These are phyloP conservation scores for Poecilia latipinna DNA, from an alignment of 2,113 vertebrate species.

Conservation along the genomic window DNA sequence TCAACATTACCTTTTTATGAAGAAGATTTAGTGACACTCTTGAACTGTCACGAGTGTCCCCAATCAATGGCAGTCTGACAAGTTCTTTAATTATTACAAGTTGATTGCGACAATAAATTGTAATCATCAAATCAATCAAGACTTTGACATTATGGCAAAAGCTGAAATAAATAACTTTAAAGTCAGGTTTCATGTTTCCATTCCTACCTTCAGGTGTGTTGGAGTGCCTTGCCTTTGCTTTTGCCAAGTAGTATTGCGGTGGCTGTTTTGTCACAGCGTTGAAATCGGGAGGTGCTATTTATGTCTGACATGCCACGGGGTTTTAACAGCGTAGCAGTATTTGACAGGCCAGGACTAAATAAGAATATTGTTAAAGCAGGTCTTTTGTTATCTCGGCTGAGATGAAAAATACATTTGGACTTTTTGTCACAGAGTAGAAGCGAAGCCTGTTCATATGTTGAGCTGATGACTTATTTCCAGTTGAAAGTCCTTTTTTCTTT, in stretches of 20 bases:
- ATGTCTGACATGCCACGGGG: neutral
- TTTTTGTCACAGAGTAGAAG: constrained; percentile 9
- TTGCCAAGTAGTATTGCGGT: neutral
- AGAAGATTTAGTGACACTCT: too few species aligned
- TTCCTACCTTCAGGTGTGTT: neutral
- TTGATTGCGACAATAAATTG: too few species aligned
- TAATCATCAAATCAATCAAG: too few species aligned
- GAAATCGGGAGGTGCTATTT: neutral
- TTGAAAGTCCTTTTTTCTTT: constrained; percentile 31
- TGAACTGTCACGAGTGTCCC: too few species aligned
- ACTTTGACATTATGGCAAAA: neutral
- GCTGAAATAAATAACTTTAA: neutral
- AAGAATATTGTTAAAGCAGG: constrained; percentile 12
- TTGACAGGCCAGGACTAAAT: neutral
- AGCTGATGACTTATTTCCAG: constrained; percentile 25
- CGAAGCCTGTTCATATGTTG: constrained; percentile 19
- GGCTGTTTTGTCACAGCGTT: neutral
- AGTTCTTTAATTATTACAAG: too few species aligned
- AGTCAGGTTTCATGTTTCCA: neutral
- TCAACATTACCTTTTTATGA: too few species aligned
- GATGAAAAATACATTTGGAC: constrained; percentile 44
- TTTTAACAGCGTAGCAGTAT: constrained; percentile 1
- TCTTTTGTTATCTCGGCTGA: constrained; percentile 16
- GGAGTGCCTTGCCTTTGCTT: neutral
- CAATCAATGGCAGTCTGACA: too few species aligned